phyloP scores from a whole-genome alignment of 2,888 invertebrate species.

The Gibbula magus region DNA sequence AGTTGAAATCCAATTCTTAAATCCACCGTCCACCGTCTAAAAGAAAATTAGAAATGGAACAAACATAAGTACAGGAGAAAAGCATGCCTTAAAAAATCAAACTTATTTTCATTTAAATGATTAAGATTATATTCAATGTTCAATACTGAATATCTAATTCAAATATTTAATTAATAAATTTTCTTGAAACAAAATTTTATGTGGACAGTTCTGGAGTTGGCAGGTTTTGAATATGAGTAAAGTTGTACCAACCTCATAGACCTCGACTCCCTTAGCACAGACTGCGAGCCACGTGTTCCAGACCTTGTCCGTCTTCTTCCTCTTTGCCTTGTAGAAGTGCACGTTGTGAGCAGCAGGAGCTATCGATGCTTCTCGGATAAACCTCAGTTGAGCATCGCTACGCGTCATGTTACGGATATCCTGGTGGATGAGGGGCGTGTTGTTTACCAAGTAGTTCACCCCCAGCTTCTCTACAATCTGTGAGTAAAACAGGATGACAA shows the following conservation, averaged over 20 bases:
- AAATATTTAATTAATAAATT: no score
- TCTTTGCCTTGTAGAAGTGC: conserved; percentile 86
- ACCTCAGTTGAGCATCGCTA: conserved; percentile 89
- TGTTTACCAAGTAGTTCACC: conserved; percentile 76
- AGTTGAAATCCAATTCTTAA: conserved; percentile 80
- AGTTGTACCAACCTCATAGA: conserved; percentile 80
- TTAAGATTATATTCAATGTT: no score
- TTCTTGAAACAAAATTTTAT: no score
- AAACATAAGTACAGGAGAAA: no score
- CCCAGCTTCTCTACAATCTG: conserved; percentile 78
- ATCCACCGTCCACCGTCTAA: not conserved
- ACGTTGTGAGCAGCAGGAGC: conserved; percentile 89
- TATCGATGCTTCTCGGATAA: conserved; percentile 91
- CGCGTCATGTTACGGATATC: conserved; percentile 87
- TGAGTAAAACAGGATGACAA: not conserved
- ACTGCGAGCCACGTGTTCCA: conserved; percentile 88
- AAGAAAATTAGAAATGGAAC: not conserved
- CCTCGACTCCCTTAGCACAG: conserved; percentile 92
- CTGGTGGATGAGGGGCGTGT: conserved; percentile 86
- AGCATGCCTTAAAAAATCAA: no score
- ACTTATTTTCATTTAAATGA: no score
- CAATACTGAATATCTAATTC: no score
- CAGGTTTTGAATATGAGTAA: no score
- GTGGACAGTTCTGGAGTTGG: no score
- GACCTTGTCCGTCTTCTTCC: conserved; percentile 79